Percentiles rank a stretch among this genome's conserved stretches.
phyloP scores from a whole-genome alignment of 2,888 invertebrate genomes.

The Pterobdella sp. region DNA sequence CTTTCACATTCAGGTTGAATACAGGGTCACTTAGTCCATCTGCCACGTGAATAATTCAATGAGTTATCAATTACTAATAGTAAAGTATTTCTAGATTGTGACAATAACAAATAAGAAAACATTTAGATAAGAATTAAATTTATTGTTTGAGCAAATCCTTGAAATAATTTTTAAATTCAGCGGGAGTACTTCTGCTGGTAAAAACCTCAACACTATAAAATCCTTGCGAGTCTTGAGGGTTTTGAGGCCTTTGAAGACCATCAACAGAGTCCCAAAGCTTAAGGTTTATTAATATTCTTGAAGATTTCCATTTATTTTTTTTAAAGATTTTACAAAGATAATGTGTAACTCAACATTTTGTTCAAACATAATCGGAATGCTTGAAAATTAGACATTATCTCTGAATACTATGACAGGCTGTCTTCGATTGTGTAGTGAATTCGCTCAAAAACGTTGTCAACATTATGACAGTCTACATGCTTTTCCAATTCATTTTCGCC shows the following conservation, averaged over 20 bases:
- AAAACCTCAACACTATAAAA: conserved; percentile 96
- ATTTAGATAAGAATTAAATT: not conserved
- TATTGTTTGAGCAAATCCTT: not conserved
- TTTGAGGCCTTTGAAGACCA: conserved; percentile 97
- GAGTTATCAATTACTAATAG: not conserved
- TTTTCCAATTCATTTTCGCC: conserved; percentile 96
- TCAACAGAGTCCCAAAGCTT: conserved; percentile 98
- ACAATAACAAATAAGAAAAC: too few species aligned
- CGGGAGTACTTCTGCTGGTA: conserved; percentile 48
- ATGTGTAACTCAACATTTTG: too few species aligned
- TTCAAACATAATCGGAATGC: not conserved
- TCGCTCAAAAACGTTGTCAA: conserved; percentile 99
- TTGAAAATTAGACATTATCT: too few species aligned
- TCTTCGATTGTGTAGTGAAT: conserved; percentile 99
- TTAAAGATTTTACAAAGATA: not conserved
- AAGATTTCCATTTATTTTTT: not conserved
- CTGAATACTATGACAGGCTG: conserved; percentile 63
- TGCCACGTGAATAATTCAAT: not conserved
- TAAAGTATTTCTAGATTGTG: too few species aligned
- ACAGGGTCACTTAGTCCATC: not conserved
- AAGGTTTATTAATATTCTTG: conserved; percentile 48
- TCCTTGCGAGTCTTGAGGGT: conserved; percentile 96
- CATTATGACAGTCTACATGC: conserved; percentile 99
- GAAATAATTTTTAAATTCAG: conserved; percentile 37
- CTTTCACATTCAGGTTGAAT: conserved; percentile 68